Percentiles rank a stretch among this genome's conserved stretches.
Conservation (phyloP, 1,140 invertebrate genomes). For the Papilio helenus region DNA sequence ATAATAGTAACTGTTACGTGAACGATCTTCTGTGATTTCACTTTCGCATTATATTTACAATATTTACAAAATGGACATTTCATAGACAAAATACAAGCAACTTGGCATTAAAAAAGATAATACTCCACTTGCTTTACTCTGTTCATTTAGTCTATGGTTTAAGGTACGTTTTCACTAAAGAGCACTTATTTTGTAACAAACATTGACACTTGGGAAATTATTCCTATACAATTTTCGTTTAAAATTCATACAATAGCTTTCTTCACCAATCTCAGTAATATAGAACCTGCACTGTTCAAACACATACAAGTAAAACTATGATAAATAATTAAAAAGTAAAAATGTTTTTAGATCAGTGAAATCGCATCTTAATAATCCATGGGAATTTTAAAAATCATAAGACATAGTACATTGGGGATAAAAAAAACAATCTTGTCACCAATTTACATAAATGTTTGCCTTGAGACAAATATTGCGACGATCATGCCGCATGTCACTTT, state of each 20-base stretch:
- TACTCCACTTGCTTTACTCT: conserved; percentile 19
- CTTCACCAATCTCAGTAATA: not conserved
- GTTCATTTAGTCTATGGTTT: conserved; percentile 11
- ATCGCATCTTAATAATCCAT: not conserved
- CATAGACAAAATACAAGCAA: conserved; percentile 2
- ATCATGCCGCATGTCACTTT: not conserved
- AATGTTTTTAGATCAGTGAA: not conserved
- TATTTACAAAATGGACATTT: conserved; percentile 33
- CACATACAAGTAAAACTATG: not conserved
- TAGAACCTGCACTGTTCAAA: not conserved
- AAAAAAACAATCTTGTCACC: not conserved
- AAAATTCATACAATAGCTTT: not conserved
- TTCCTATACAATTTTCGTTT: not conserved
- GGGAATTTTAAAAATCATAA: not conserved
- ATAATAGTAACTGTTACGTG: conserved; percentile 46
- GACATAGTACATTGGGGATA: not conserved
- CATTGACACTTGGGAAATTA: not conserved
- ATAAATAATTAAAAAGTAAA: not conserved
- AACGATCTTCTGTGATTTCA: conserved; percentile 31
- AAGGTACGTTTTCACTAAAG: conserved; percentile 2
- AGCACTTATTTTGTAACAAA: not conserved
- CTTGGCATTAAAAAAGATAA: not conserved
- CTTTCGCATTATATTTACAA: conserved; percentile 31
- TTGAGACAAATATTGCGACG: too few species aligned
- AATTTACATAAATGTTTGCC: conserved; percentile 17